phyloP scores from a whole-genome alignment of 2,113 vertebrate species.

The Malurus cyaneus region DNA sequence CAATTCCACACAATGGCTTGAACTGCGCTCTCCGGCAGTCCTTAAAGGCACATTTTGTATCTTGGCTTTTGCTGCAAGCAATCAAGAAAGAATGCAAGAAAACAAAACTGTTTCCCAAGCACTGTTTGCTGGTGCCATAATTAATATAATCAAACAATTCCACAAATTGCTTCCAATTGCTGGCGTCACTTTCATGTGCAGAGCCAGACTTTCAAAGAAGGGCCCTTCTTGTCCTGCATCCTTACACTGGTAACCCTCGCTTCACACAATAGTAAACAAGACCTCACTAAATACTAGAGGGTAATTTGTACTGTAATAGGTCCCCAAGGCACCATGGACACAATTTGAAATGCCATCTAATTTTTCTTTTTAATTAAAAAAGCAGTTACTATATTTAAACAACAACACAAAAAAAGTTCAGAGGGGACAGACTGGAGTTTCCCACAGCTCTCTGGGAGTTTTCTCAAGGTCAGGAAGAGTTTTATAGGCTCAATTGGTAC shows the following conservation, averaged over 20 bases:
- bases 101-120: constrained; percentile 79
- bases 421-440: constrained; percentile 56
- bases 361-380: constrained; percentile 66
- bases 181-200: constrained; percentile 79
- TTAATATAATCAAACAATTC: constrained; percentile 80
- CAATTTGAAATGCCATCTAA: constrained; percentile 67
- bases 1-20: constrained; percentile 71
- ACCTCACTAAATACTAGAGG: constrained; percentile 60
- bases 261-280: constrained; percentile 70
- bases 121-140: constrained; percentile 72
- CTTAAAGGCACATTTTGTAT: constrained; percentile 72
- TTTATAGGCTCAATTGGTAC: constrained; percentile 45
- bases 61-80: constrained; percentile 72
- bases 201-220: constrained; percentile 71
- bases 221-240: constrained; percentile 62
- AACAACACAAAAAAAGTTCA: constrained; percentile 53
- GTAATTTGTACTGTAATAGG: constrained; percentile 72
- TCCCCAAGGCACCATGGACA: constrained; percentile 65
- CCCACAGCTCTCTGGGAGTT: constrained; percentile 58
- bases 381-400: constrained; percentile 67
- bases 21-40: constrained; percentile 37
- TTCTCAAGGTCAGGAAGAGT: constrained; percentile 59
- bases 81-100: constrained; percentile 82
- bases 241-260: constrained; percentile 54
- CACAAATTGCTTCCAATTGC: constrained; percentile 81